Conservation (phyloP, 1,140 invertebrate species). For the Neodiprion virginianus region DNA sequence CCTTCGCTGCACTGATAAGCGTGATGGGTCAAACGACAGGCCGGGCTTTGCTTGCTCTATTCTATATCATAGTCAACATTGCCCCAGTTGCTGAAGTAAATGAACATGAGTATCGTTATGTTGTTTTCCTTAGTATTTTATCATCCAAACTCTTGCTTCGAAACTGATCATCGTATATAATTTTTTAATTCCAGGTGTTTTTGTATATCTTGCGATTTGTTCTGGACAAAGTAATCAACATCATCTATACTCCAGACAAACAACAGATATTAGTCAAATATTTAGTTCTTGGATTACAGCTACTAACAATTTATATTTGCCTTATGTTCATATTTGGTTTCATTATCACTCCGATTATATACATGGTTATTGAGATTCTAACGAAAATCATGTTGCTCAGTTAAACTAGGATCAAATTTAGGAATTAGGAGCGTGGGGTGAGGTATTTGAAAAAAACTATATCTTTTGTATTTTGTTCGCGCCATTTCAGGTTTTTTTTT, state of each 20-base stretch:
- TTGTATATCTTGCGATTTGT: conserved; percentile 49
- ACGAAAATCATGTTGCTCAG: conserved; percentile 44
- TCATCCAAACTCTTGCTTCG: conserved; percentile 10
- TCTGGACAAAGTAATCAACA: conserved; percentile 48
- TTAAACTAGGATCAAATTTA: conserved; percentile 23
- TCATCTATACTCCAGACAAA: conserved; percentile 38
- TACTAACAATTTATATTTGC: conserved; percentile 47
- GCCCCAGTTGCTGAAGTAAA: conserved; percentile 48
- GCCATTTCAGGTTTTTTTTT: background rate
- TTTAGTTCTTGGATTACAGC: conserved; percentile 42
- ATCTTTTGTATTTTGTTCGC: background rate
- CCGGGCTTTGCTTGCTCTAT: conserved; percentile 45
- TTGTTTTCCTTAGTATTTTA: background rate
- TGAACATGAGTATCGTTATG: background rate
- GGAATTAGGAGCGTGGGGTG: too few species aligned
- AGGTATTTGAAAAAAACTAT: background rate
- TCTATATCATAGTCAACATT: conserved; percentile 48
- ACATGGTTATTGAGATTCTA: conserved; percentile 44
- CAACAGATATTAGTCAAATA: conserved; percentile 43
- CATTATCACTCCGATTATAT: conserved; percentile 46
- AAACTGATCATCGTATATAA: conserved; percentile 9
- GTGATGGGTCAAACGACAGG: conserved; percentile 48
- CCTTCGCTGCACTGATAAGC: conserved; percentile 44
- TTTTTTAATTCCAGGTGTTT: conserved; percentile 47
- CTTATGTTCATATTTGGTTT: conserved; percentile 50